Evolutionary conservation across 2,797 vertebrate genomes (phyloP).

Genomic region (Pseudochirops corinnae): DNA sequence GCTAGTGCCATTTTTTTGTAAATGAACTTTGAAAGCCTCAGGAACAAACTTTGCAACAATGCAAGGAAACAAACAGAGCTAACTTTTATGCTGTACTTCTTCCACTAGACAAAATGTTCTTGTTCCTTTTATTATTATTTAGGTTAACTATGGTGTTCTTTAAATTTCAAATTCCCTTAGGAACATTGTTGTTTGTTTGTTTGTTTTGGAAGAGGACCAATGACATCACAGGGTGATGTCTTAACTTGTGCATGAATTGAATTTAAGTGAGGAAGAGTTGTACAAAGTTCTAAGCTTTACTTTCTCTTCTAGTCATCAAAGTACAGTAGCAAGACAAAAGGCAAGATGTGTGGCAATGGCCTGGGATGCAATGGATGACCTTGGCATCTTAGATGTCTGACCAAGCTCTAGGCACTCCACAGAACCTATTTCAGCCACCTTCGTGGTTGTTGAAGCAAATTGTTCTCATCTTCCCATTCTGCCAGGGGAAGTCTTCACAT

Average conservation of each 20-base stretch:
- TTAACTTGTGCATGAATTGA: background rate
- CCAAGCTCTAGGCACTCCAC: background rate
- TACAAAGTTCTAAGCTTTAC: background rate
- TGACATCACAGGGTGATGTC: background rate
- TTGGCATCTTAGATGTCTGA: background rate
- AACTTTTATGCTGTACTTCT: background rate
- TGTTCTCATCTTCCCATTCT: background rate
- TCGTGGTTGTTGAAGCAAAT: background rate
- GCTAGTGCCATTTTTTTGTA: background rate
- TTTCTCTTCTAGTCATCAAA: background rate
- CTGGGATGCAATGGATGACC: background rate
- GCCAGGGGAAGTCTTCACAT: background rate
- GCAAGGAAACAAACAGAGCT: background rate
- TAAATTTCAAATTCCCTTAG: background rate
- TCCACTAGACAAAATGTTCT: background rate
- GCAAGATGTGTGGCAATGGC: background rate
- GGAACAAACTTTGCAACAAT: background rate
- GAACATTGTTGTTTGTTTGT: background rate
- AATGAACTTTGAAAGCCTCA: background rate
- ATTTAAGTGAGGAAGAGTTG: background rate
- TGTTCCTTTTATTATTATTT: background rate
- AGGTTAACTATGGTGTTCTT: background rate
- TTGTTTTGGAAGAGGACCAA: background rate
- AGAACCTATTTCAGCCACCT: background rate
- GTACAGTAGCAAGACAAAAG: background rate